Percentiles rank a stretch among this genome's conserved stretches.
These are phyloP conservation scores for Ischnura elegans DNA, from an alignment of 2,888 invertebrate species.

Conservation along the genomic window DNA sequence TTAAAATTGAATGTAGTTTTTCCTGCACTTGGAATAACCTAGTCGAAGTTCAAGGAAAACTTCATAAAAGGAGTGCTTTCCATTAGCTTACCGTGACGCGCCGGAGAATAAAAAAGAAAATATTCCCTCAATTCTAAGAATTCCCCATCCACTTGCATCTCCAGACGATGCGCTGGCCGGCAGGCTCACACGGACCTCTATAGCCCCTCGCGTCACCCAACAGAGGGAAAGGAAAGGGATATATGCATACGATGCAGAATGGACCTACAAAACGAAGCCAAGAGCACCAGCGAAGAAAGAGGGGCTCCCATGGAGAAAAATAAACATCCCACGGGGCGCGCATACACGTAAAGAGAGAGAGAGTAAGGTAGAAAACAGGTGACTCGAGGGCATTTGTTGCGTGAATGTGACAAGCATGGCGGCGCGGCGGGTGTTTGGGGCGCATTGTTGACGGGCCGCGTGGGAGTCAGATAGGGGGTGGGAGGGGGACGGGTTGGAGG, in stretches of 20 bases:
- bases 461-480: background rate
- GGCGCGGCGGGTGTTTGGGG: background rate
- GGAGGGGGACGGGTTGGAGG: background rate
- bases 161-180: no score
- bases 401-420: background rate
- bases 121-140: no score
- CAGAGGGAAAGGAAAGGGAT: background rate
- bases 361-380: background rate
- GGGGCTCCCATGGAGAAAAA: background rate
- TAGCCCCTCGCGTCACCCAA: no score
- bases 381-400: slow-evolving; percentile 2
- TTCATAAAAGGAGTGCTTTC: no score
- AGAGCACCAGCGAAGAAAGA: background rate
- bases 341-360: background rate
- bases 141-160: no score
- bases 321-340: background rate
- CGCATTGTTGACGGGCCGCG: background rate
- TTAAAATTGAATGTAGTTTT: no score
- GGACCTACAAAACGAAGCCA: background rate
- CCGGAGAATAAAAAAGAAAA: no score
- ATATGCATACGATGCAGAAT: background rate
- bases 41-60: no score
- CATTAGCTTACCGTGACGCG: no score
- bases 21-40: no score
- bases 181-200: no score